Conservation (phyloP, 1,140 invertebrate species). For the Copidosoma floridanum region DNA sequence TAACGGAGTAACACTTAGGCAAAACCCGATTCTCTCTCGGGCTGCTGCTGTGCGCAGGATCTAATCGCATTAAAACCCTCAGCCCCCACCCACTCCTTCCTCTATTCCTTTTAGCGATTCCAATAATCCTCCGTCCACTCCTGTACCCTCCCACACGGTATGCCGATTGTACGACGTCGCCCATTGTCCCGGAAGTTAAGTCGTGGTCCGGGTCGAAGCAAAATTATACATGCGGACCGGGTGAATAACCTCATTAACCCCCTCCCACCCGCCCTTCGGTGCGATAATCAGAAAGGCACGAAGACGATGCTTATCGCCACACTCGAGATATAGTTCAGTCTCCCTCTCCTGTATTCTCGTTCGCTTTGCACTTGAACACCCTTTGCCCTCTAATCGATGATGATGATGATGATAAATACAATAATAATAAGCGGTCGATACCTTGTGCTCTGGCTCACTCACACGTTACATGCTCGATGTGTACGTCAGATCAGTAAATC, state of each 20-base stretch:
- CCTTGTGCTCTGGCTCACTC: too few relatives aligned
- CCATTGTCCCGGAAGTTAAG: conserved; percentile 16
- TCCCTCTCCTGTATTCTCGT: background rate
- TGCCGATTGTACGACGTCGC: background rate
- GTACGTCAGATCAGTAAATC: too few relatives aligned
- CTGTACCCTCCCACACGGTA: background rate
- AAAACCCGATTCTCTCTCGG: too few relatives aligned
- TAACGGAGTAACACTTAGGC: too few relatives aligned
- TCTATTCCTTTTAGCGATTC: conserved; percentile 1
- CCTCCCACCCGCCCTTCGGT: background rate
- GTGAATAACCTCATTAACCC: conserved; percentile 5
- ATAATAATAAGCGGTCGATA: too few relatives aligned
- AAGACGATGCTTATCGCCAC: background rate
- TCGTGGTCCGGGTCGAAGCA: background rate
- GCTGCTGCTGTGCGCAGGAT: too few relatives aligned
- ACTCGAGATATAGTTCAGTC: background rate
- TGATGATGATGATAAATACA: too few relatives aligned
- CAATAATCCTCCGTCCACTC: conserved; percentile 2
- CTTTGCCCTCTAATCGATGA: background rate
- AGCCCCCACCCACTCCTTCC: background rate
- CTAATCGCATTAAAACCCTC: conserved; percentile 9
- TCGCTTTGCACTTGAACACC: background rate
- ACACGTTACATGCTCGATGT: too few relatives aligned
- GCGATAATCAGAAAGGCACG: too few relatives aligned
- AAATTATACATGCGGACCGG: background rate